Base-by-base conservation (phyloP, 2,113 vertebrate genomes). In the Ochotona princeps region DNA sequence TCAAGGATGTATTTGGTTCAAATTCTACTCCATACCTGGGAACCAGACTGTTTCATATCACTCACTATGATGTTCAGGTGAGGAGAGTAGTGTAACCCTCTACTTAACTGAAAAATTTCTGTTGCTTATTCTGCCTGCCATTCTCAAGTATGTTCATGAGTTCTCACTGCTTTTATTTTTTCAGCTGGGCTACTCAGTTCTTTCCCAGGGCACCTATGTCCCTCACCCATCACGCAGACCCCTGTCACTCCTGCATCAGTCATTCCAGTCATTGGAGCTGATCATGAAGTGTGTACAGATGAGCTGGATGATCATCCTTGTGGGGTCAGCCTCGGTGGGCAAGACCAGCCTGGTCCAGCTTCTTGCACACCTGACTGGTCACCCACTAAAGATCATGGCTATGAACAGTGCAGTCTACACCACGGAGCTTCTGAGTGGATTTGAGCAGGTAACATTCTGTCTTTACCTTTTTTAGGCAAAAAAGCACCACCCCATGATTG, bases 401-500 rank as follows among this genome's bases (percentile, higher is more conserved):
- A 99, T 99, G 99, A 99, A 99, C 97, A 99, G 99, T 30, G 98
- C 98, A 0, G 99, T 99, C 99, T 99, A 99, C 94, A 99, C 99
- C 54, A 99, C 99, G 0, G 99, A 99, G 85, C 98, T 99, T 54
- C 98, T 99, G 78, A 99, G 99, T 21, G 99, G 99, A 93, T 99
- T 99, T 94, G 99, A 99, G 78, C 99, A 99, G 99, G 99, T 99
- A 97, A 96, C 67, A 1, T 2, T 66, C 17, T 32, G 17, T 44
- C 15, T 74, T 83, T 9, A n/a, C 9, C 3, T 72, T 76, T 78
- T 7, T 44, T n/a, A n/a, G n/a, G n/a, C n/a, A 61, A 88, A 66
- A 23, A 1, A 25, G 18, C 54, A 80, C 38, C 86, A 67, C 1
- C 3, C 4, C 9, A 4, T 86, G 2, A 1, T 69, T 86, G 72